A percentile compares a stretch with the other conserved stretches of the same genome.
Conservation (phyloP, 2,888 invertebrate species). For the Meteorus colon region DNA sequence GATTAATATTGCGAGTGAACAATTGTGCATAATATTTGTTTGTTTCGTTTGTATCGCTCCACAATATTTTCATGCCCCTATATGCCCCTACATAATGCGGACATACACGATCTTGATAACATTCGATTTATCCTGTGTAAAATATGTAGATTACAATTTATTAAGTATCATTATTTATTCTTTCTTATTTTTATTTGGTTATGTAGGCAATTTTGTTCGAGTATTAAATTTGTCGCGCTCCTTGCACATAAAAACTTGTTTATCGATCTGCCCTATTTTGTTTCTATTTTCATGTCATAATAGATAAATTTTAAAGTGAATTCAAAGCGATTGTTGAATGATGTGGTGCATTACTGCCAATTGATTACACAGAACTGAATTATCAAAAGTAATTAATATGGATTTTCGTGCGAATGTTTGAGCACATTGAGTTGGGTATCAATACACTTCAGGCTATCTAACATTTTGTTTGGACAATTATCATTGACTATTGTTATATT, state of each 20-base stretch:
- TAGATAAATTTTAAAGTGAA: background rate
- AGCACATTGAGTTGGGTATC: slow-evolving; percentile 6
- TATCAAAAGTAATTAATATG: background rate
- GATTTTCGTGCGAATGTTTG: background rate
- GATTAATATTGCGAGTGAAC: background rate
- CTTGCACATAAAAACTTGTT: background rate
- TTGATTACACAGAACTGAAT: slow-evolving; percentile 14
- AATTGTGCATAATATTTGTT: background rate
- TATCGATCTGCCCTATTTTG: background rate
- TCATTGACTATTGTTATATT: background rate
- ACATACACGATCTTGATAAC: background rate
- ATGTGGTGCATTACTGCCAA: slow-evolving; percentile 32
- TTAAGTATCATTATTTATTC: slow-evolving; percentile 34
- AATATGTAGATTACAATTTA: slow-evolving; percentile 29
- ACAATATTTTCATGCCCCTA: background rate
- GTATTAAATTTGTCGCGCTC: background rate
- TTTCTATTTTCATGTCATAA: background rate
- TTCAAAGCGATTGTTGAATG: background rate
- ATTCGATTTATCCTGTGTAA: slow-evolving; percentile 11
- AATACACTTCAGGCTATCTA: too few relatives aligned
- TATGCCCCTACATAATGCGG: background rate
- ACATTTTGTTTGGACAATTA: too few relatives aligned
- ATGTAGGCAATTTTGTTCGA: background rate
- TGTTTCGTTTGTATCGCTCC: background rate
- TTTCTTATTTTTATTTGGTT: background rate